Conservation (phyloP, 37 sponge, comb jelly and placozoan genomes). For the Spongilla lacustris region DNA sequence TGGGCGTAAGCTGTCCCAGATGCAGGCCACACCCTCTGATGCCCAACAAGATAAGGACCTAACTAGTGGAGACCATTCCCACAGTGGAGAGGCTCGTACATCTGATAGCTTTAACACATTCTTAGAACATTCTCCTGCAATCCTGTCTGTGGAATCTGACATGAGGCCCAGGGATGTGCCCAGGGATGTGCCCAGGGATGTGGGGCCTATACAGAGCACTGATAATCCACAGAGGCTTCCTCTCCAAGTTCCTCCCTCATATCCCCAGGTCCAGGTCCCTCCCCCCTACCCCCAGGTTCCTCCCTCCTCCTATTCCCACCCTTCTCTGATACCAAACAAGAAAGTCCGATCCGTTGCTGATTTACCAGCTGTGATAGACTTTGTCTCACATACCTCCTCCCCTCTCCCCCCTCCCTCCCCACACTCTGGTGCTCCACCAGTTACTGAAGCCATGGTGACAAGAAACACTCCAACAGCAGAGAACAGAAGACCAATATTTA, state of each 20-base stretch:
- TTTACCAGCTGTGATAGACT: neutral
- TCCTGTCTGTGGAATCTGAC: no score
- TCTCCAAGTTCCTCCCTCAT: neutral
- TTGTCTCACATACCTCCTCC: neutral
- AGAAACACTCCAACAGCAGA: slow-evolving; percentile 18
- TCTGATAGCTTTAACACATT: no score
- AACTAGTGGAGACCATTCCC: no score
- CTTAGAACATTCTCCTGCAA: no score
- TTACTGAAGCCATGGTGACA: slow-evolving; percentile 32
- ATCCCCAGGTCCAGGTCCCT: neutral
- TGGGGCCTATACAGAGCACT: no score
- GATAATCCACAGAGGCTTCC: neutral
- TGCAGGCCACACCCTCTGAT: neutral
- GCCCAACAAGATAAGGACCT: neutral
- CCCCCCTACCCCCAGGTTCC: neutral
- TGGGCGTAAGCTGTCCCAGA: neutral
- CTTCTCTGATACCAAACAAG: neutral
- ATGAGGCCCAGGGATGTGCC: no score
- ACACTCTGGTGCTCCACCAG: slow-evolving; percentile 7
- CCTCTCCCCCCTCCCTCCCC: slow-evolving; percentile 15
- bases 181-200: no score
- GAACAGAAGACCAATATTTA: neutral
- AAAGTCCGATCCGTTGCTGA: neutral
- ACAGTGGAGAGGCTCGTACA: no score
- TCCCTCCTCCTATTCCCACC: neutral